Evolutionary conservation across 2,797 vertebrate genomes (phyloP).

Genomic region (Mormyrus hasselquistii): DNA sequence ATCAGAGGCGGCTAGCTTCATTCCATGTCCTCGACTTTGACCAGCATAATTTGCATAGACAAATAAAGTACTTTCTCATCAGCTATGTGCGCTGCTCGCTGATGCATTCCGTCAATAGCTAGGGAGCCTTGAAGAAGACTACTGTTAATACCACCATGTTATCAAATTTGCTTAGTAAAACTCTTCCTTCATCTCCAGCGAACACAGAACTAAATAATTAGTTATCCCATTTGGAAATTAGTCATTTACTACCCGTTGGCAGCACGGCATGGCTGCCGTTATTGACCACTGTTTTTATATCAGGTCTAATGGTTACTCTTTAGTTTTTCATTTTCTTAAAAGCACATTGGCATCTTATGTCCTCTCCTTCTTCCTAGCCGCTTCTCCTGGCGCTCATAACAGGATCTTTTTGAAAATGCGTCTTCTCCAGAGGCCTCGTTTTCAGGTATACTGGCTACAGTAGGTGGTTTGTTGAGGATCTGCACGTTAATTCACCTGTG

Average conservation of each 20-base stretch:
- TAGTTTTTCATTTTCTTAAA: conserved; percentile 20
- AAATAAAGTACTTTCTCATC: background rate
- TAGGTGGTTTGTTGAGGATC: background rate
- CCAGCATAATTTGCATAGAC: background rate
- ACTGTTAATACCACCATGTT: background rate
- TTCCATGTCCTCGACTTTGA: background rate
- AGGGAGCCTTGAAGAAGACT: background rate
- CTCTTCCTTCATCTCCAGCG: background rate
- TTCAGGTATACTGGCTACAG: background rate
- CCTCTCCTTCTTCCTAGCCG: background rate
- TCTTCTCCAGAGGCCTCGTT: background rate
- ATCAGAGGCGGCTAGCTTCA: background rate
- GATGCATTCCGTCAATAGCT: background rate
- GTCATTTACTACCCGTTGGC: background rate
- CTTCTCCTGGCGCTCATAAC: background rate
- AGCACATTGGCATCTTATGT: background rate
- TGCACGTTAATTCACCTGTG: background rate
- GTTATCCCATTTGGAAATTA: conserved; percentile 10
- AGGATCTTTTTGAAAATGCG: background rate
- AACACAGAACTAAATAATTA: background rate
- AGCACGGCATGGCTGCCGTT: background rate
- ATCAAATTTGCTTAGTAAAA: background rate
- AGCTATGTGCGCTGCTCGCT: background rate
- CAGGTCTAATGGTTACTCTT: conserved; percentile 3
- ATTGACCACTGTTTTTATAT: conserved; percentile 8